Conservation (phyloP, 2,888 invertebrate genomes). For the Pollenia labialis region DNA sequence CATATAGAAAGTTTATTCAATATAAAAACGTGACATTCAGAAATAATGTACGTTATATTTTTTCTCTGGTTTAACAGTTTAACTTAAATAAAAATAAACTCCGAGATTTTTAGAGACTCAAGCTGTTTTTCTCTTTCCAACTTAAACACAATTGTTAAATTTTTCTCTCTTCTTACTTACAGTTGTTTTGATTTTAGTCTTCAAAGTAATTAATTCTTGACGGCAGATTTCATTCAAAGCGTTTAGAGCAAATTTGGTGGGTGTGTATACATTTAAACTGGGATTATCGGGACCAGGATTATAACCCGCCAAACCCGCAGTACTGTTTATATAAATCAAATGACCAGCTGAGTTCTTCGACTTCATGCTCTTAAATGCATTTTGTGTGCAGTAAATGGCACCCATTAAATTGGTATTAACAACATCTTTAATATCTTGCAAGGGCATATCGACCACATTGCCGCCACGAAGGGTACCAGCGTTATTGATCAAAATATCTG, state of each 20-base stretch:
- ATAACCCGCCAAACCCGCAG: slow-evolving; percentile 79
- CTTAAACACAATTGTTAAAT: not conserved
- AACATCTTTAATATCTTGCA: slow-evolving; percentile 78
- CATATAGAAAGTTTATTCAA: no score
- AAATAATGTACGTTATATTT: no score
- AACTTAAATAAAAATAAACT: no score
- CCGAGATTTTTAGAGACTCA: no score
- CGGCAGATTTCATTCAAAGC: slow-evolving; percentile 82
- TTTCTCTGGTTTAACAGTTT: no score
- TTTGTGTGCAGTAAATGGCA: slow-evolving; percentile 84
- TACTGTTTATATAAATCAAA: slow-evolving; percentile 80
- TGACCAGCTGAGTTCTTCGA: slow-evolving; percentile 80
- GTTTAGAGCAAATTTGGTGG: slow-evolving; percentile 81
- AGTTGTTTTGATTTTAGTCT: slow-evolving; percentile 82
- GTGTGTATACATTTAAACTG: slow-evolving; percentile 81
- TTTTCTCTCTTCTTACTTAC: slow-evolving; percentile 75
- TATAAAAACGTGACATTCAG: no score
- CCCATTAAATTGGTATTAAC: slow-evolving; percentile 85
- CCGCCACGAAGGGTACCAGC: slow-evolving; percentile 84
- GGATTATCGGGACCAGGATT: slow-evolving; percentile 77
- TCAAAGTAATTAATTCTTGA: slow-evolving; percentile 80
- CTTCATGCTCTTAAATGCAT: slow-evolving; percentile 85
- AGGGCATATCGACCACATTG: slow-evolving; percentile 79
- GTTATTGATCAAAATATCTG: slow-evolving; percentile 87
- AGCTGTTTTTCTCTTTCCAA: not conserved